Conservation (phyloP, 1,140 invertebrate genomes). For the Lerema accius region DNA sequence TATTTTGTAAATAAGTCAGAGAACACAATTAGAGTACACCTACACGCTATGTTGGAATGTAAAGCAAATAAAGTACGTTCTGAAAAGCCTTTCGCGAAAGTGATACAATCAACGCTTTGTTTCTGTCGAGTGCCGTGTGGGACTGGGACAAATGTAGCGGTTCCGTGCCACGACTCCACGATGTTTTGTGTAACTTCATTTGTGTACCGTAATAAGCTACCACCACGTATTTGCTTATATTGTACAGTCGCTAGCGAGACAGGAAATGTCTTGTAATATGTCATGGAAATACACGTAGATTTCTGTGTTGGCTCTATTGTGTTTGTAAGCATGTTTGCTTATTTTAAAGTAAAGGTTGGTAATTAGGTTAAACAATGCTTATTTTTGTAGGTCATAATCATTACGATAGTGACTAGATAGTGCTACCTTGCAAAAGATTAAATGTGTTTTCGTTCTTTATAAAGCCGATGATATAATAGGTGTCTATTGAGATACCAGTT, state of each 20-base stretch:
- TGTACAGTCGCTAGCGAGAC: neutral
- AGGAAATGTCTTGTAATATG: neutral
- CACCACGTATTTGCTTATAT: neutral
- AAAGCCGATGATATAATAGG: no score
- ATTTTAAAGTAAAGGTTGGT: no score
- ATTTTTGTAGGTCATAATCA: no score
- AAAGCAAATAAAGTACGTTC: neutral
- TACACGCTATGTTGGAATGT: neutral
- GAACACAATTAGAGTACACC: no score
- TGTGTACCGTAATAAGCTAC: slow-evolving; percentile 18
- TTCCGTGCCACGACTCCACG: slow-evolving; percentile 49
- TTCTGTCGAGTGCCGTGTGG: slow-evolving; percentile 43
- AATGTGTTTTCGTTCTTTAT: no score
- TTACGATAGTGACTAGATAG: no score
- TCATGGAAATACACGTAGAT: neutral
- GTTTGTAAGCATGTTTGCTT: no score
- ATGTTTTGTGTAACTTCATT: slow-evolving; percentile 36
- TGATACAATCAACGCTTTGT: slow-evolving; percentile 52
- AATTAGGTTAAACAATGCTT: no score
- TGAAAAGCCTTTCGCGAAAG: slow-evolving; percentile 13
- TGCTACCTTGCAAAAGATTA: no score
- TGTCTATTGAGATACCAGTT: no score
- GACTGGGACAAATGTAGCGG: slow-evolving; percentile 49
- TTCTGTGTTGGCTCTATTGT: no score
- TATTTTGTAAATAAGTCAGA: no score